These are phyloP conservation scores for Spodoptera littoralis DNA, from an alignment of 2,888 invertebrate genomes.

Conservation along the genomic window DNA sequence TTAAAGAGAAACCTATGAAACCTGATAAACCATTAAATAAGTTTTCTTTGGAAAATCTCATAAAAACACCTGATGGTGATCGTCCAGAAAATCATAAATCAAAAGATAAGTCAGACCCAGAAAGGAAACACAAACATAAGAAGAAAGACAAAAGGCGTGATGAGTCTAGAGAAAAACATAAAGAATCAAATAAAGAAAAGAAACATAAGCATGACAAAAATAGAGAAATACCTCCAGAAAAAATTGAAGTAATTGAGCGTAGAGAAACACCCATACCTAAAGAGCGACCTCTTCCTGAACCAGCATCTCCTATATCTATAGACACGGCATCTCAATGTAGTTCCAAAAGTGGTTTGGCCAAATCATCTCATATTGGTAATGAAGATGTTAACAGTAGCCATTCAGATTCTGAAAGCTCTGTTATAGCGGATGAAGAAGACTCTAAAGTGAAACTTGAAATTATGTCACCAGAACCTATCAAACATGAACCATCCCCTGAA, in stretches of 20 bases:
- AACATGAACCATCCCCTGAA: slow-evolving; percentile 74
- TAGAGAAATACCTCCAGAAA: slow-evolving; percentile 82
- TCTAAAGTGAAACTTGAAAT: slow-evolving; percentile 77
- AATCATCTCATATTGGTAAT: slow-evolving; percentile 73
- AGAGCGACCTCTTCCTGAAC: slow-evolving; percentile 78
- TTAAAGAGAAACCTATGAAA: slow-evolving; percentile 79
- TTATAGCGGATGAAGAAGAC: slow-evolving; percentile 82
- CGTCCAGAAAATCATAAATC: slow-evolving; percentile 77
- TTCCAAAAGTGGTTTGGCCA: slow-evolving; percentile 83
- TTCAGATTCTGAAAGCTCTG: slow-evolving; percentile 84
- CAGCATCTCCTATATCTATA: slow-evolving; percentile 84
- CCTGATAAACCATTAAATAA: slow-evolving; percentile 81
- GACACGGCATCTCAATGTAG: slow-evolving; percentile 87
- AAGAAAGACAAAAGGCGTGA: slow-evolving; percentile 91
- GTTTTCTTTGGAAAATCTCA: slow-evolving; percentile 84
- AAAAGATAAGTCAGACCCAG: slow-evolving; percentile 86
- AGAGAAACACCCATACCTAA: slow-evolving; percentile 81
- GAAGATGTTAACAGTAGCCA: slow-evolving; percentile 82
- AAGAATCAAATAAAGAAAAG: slow-evolving; percentile 86
- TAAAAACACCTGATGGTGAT: slow-evolving; percentile 81
- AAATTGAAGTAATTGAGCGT: slow-evolving; percentile 83
- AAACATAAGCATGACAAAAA: slow-evolving; percentile 88
- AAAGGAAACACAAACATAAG: slow-evolving; percentile 90
- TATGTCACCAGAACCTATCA: slow-evolving; percentile 74
- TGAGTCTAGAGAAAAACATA: slow-evolving; percentile 90